Evolutionary conservation across 1,140 invertebrate genomes (phyloP).

Genomic region (Carposina sasakii): DNA sequence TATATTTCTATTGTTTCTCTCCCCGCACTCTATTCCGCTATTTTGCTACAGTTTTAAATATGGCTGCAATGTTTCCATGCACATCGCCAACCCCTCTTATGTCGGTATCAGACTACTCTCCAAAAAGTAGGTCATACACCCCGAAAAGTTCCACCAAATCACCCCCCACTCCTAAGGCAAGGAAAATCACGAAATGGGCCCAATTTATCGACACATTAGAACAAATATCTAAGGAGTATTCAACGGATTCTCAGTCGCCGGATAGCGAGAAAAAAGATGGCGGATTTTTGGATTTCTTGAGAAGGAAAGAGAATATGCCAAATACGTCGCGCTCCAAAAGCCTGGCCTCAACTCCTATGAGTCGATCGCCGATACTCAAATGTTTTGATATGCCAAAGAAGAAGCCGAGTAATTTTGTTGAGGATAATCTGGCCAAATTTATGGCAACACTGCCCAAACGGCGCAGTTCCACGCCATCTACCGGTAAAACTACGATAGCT

Average conservation of each 20-base stretch:
- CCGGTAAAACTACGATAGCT: slow-evolving; percentile 22
- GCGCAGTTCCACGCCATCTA: slow-evolving; percentile 50
- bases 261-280: slow-evolving; percentile 23
- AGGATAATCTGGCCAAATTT: slow-evolving; percentile 41
- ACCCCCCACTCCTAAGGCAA: slow-evolving; percentile 5
- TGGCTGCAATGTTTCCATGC: no score
- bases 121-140: slow-evolving; percentile 16
- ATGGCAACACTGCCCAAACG: slow-evolving; percentile 42
- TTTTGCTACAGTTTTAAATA: no score
- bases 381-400: slow-evolving; percentile 51
- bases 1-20: no score
- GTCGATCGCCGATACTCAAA: slow-evolving; percentile 33
- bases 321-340: slow-evolving; percentile 33
- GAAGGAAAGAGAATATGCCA: slow-evolving; percentile 26
- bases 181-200: slow-evolving; percentile 29
- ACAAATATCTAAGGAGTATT: slow-evolving; percentile 23
- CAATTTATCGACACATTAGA: slow-evolving; percentile 41
- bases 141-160: slow-evolving; percentile 11
- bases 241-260: slow-evolving; percentile 14
- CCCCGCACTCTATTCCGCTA: no score
- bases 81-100: slow-evolving; percentile 30
- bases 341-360: slow-evolving; percentile 43
- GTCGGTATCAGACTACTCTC: slow-evolving; percentile 32
- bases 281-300: slow-evolving; percentile 30
- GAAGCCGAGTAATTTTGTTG: slow-evolving; percentile 28